Percentiles rank a stretch among this genome's conserved stretches.
phyloP scores from a whole-genome alignment of 2,113 vertebrate species.

The Nyctereutes procyonoides region DNA sequence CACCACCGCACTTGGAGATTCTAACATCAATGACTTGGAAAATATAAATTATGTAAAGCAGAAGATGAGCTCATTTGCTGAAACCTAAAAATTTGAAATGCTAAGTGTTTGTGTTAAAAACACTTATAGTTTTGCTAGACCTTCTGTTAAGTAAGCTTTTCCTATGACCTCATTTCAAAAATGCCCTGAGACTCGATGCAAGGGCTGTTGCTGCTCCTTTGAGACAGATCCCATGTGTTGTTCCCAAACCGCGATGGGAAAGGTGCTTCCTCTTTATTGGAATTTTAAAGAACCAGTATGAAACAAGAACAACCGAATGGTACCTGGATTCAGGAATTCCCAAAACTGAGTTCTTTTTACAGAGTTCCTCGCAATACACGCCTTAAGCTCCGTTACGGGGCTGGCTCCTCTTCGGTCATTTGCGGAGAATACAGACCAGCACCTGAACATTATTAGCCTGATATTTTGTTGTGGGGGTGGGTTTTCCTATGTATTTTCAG shows the following conservation, averaged over 20 bases:
- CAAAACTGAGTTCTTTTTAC: not conserved
- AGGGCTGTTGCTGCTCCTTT: not conserved
- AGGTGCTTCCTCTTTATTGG: not conserved
- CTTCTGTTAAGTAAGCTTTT: not conserved
- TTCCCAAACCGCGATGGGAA: not conserved
- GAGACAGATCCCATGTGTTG: not conserved
- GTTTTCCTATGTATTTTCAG: not conserved
- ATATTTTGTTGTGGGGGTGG: not conserved
- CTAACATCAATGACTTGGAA: conserved; percentile 14
- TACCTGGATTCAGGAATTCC: not conserved
- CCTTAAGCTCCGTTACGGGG: not conserved
- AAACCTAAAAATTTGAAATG: conserved; percentile 16
- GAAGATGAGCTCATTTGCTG: not conserved
- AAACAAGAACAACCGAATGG: not conserved
- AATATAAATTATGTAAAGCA: not conserved
- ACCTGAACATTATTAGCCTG: not conserved
- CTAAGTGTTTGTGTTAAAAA: not conserved
- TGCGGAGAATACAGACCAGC: not conserved
- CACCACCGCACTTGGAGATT: not conserved
- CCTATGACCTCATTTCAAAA: conserved; percentile 22
- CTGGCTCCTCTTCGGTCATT: not conserved
- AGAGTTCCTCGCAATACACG: not conserved
- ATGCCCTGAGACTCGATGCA: not conserved
- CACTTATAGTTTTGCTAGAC: not conserved
- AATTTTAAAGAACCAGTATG: not conserved